A percentile compares a stretch with the other conserved stretches of the same genome.
Conservation (phyloP, 2,797 vertebrate species). For the Pseudochirops cupreus region DNA sequence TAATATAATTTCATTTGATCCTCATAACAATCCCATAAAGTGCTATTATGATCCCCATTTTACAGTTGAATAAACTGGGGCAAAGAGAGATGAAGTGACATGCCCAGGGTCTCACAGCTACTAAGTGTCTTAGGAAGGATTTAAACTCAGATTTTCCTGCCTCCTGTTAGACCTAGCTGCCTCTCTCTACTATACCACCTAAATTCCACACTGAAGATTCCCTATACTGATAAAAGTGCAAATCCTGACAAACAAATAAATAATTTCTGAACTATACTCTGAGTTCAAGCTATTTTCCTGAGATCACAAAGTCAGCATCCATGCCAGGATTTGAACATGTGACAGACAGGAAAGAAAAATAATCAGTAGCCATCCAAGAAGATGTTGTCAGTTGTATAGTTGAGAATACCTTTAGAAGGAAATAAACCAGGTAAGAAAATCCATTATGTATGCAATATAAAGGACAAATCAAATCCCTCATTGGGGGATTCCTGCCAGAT, state of each 20-base stretch:
- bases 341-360: constrained; percentile 41
- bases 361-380: constrained; percentile 44
- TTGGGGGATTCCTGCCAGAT: constrained; percentile 52
- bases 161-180: not conserved
- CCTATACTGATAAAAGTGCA: not conserved
- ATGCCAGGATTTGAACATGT: constrained; percentile 57
- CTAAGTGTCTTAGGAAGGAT: not conserved
- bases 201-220: not conserved
- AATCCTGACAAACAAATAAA: not conserved
- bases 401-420: constrained; percentile 52
- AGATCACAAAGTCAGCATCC: constrained; percentile 53
- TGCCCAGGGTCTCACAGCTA: not conserved
- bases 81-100: not conserved
- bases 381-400: constrained; percentile 22
- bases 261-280: not conserved
- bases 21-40: not conserved
- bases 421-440: constrained; percentile 13
- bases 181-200: not conserved
- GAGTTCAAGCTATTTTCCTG: constrained; percentile 15
- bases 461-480: constrained; percentile 60
- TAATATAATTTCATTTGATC: not conserved
- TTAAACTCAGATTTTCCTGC: not conserved
- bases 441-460: constrained; percentile 50
- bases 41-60: not conserved
- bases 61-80: not conserved